Base-by-base conservation (phyloP, 2,797 vertebrate genomes). In the Coregonus suidteri region DNA sequence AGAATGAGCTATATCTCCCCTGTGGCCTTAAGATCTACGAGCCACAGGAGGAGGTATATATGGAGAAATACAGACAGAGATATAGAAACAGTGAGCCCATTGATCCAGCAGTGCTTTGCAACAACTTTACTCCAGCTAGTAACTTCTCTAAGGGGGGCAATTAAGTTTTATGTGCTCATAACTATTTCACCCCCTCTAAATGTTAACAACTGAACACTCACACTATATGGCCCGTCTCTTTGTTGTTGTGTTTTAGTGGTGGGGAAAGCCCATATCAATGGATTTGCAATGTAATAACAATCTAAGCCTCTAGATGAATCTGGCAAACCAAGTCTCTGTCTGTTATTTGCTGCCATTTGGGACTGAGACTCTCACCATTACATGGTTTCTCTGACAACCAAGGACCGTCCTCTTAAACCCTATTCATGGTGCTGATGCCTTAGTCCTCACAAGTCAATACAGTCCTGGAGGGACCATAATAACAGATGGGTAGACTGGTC, bases 161-260 rank as follows among this genome's bases (percentile, higher is more conserved):
- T 94, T 88, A 92, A 92, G 90, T 93, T 94, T 94, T 93, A 94
- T 91, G 89, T 47, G 86, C 91, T 93, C 88, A 84, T 94, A 93
- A 94, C 92, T 90, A 89, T 91, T 92, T 93, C 89, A 92, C 85
- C 91, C 87, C 81, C 87, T 91, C 84, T 94, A 91, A 92, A 93
- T 92, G 91, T 94, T 94, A 93, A 93, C 92, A 93, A 91, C 91
- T 88, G 81, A 85, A 87, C 90, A 85, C 86, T 91, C 87, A 75
- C 73, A 82, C 85, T 87, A 87, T 88, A 90, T 64, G 75, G 84
- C 82, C 87, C 77, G 18, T 86, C 79, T 82, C 81, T 90, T 88
- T 84, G 91, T 89, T 90, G 86, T 85, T 83, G 81, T 81, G 62
- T 75, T 47, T 18, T 76, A 54, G 83, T 47, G 72, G 54, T 59